Base-by-base conservation (phyloP, 2,888 invertebrate genomes). In the Stenodera caucasica region DNA sequence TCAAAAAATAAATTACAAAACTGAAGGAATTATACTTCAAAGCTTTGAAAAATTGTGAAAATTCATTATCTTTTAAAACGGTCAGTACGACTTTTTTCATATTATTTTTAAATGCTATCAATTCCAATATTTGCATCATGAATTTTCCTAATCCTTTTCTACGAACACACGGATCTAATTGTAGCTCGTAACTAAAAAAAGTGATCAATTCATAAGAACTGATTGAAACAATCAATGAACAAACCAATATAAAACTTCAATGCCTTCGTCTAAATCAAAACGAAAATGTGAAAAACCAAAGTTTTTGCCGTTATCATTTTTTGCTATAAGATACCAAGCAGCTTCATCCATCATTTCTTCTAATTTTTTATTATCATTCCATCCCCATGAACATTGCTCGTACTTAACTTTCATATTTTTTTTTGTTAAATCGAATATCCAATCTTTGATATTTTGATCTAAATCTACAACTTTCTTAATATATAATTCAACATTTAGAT, bases 41-140 rank as follows among this genome's bases (percentile, higher is more conserved):
- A 53, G 88, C 87, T 72, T 85, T 85, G 80, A 92, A 95, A 81
- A 95, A 95, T 4, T 85, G 80, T 0, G 90, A 91, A 45, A 84
- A 80, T 37, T 85, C 84, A 81, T 94, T 94, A 76, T 90, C 87
- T 75, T 90, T 92, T 67, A 94, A 86, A 54, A 90, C 90, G 9
- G 95, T 95, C 70, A 94, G 82, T 57, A 94, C 86, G 51, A 94
- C 90, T 82, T 90, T 91, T 71, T 85, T 84, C 90, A 95, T 90
- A 70, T 85, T 84, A 72, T 89, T 89, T 62, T 86, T 86, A 72
- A 81, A 84, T 50, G 91, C 93, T 60, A 96, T 84, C 55, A 86
- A 81, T 81, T 94, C 93, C 65, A 95, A 80, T 66, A 90, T 86
- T 72, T 86, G 85, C 83, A 95, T 87, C 81, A 95, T 84, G 75